Conservation (phyloP, 2,797 vertebrate genomes). For the Tenualosa thibaudeaui region DNA sequence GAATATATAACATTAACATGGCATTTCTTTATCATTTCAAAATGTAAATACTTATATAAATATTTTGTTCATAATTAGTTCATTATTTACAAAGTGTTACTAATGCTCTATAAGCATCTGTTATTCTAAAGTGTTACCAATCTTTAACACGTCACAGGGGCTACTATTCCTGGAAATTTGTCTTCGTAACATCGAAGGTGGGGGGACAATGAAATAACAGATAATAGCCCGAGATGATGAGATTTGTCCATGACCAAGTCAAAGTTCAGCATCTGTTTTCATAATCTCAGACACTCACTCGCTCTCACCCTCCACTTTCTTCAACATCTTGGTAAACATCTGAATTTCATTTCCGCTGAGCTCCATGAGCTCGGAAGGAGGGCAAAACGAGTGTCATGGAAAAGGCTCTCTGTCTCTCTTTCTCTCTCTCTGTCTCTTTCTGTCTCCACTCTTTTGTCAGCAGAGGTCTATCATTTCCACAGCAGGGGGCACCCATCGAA, state of each 20-base stretch:
- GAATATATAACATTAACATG: no score
- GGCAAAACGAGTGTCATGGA: constrained; percentile 2
- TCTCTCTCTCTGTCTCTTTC: background rate
- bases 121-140: no score
- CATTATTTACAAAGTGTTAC: no score
- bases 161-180: constrained; percentile 2
- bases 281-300: constrained; percentile 16
- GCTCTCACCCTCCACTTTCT: background rate
- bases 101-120: no score
- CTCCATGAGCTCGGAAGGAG: background rate
- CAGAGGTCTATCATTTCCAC: background rate
- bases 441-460: background rate
- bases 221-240: constrained; percentile 14
- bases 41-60: no score
- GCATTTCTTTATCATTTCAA: no score
- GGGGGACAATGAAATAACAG: background rate
- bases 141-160: background rate
- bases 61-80: no score
- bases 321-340: constrained; percentile 12
- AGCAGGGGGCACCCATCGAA: background rate
- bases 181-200: background rate
- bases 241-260: background rate
- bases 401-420: background rate
- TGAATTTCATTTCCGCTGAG: constrained; percentile 19
- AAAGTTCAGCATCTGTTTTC: constrained; percentile 18